Percentiles rank a stretch among this genome's conserved stretches.
Evolutionary conservation across 2,113 vertebrate species (phyloP).

Genomic region (Melanerpes formicivorus): DNA sequence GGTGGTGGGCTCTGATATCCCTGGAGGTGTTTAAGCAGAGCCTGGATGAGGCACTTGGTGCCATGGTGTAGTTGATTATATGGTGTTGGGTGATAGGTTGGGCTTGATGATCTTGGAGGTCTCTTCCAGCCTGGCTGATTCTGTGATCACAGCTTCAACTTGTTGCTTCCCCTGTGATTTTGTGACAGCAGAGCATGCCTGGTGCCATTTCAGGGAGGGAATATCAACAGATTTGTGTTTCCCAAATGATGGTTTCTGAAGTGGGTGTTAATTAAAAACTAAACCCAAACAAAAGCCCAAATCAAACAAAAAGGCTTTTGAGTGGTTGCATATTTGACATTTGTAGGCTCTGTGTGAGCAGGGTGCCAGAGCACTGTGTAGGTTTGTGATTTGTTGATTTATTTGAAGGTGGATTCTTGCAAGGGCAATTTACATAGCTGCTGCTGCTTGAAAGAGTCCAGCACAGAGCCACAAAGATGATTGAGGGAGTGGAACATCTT

Average conservation of each 20-base stretch:
- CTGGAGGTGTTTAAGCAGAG: no score
- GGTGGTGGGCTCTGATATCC: no score
- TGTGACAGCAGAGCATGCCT: not conserved
- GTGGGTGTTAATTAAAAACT: not conserved
- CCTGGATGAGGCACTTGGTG: no score
- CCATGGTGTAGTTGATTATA: no score
- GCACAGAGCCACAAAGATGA: no score
- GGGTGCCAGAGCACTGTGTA: not conserved
- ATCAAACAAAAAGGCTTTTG: no score
- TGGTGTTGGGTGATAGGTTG: no score
- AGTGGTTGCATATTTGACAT: not conserved
- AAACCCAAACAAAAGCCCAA: accelerated
- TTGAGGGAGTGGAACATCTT: no score
- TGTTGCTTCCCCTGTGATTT: not conserved
- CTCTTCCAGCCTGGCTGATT: no score
- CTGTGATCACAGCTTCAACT: not conserved
- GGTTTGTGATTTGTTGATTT: not conserved
- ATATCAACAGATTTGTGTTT: not conserved
- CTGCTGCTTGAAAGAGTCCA: no score
- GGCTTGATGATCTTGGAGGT: no score
- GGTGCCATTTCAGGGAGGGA: not conserved
- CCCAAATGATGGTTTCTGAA: not conserved
- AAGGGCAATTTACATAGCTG: not conserved
- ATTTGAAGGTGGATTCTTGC: not conserved
- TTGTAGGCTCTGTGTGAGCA: not conserved